Evolutionary conservation across 2,888 invertebrate genomes (phyloP), one percentile per base, ranked within the genome.

Genomic region (Himalopsyche anomala): DNA sequence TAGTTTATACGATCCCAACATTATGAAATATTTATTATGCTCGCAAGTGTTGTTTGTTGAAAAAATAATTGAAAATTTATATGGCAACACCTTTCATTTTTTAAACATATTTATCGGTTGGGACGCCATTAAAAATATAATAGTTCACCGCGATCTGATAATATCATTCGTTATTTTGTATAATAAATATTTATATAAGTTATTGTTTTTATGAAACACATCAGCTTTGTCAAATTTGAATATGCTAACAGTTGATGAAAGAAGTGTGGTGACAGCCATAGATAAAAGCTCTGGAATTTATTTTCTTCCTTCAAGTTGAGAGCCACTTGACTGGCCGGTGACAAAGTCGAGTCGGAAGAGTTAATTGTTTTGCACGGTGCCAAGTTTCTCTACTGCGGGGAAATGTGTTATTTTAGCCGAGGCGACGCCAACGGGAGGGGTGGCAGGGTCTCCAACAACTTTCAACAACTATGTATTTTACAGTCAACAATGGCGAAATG

Each of bases 321-420:
- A 74, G 74, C 74, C 74, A 74, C 74, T 74, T 12, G 74, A 38
- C 38, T 74, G 74, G 74, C 38, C 74, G 28, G 36, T 74, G 74
- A 74, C 79, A 54, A 83, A 85, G 79, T 82, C 80, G 45, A 82
- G 56, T 85, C 83, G 80, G 85, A 82, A 83, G 80, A 85, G 85
- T 85, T 85, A 85, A 85, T 85, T 85, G 85, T 85, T 85, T 74
- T 85, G 80, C 85, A 83, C 80, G 82, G 55, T 55, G 85, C n/a
- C 54, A 85, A 85, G 85, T 85, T 85, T 19, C 42, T 19, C 55
- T 80, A n/a, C 28, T 9, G n/a, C 17, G 51, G 19, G 84, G 74
- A 36, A 74, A 81, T 85, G 85, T 85, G 85, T 85, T 85, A 85
- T 85, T 85, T 82, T 74, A 36, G 74, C 36, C 36, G 36, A 74